Evolutionary conservation across 1,140 invertebrate genomes (phyloP).

Genomic region (Calephelis virginiensis): DNA sequence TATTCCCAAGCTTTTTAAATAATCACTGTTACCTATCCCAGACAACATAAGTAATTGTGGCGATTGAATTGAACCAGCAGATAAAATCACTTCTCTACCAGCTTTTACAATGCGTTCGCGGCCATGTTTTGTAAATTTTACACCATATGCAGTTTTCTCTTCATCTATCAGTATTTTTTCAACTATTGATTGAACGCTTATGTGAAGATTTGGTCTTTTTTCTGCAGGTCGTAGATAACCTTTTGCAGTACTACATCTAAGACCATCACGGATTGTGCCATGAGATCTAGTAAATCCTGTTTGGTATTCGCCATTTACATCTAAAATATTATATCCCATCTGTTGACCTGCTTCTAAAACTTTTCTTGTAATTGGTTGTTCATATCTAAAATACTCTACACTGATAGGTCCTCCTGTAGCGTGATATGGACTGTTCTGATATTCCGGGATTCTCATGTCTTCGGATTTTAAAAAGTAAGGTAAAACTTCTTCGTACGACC

Average conservation of each 20-base stretch:
- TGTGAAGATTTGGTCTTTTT: conserved; percentile 86
- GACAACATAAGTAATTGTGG: conserved; percentile 91
- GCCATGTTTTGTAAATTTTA: conserved; percentile 80
- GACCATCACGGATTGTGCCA: conserved; percentile 89
- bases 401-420: conserved; percentile 83
- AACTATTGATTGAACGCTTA: conserved; percentile 82
- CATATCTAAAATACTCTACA: conserved; percentile 82
- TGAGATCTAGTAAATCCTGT: conserved; percentile 86
- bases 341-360: conserved; percentile 85
- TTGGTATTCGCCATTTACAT: conserved; percentile 87
- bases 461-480: conserved; percentile 90
- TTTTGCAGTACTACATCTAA: conserved; percentile 90
- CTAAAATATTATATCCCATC: conserved; percentile 84
- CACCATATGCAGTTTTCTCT: conserved; percentile 80
- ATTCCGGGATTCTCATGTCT: conserved; percentile 83
- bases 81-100: conserved; percentile 84
- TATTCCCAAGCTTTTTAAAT: conserved; percentile 82
- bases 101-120: conserved; percentile 73
- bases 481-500: conserved; percentile 87
- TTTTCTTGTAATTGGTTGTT: conserved; percentile 81
- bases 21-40: conserved; percentile 83
- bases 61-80: conserved; percentile 85
- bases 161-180: conserved; percentile 82
- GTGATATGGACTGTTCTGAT: conserved; percentile 82
- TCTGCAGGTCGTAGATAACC: conserved; percentile 87